phyloP scores from a whole-genome alignment of 2,113 vertebrate genomes.

The Helogale parvula region DNA sequence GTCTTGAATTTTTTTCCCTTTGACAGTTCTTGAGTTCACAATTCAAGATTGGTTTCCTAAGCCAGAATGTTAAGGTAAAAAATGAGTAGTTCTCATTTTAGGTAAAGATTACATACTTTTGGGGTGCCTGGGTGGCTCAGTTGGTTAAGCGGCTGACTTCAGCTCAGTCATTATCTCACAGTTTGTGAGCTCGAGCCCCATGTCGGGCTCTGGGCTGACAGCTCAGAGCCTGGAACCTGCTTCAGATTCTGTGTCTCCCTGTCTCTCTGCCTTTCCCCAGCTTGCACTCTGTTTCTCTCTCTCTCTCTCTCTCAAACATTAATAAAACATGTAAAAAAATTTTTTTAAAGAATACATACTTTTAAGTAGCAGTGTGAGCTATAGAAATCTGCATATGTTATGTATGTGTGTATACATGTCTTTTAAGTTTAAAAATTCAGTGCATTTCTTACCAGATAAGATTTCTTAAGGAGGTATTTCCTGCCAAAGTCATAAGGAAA shows the following conservation, averaged over 20 bases:
- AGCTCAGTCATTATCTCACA: no score
- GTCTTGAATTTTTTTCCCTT: background rate
- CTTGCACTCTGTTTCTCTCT: no score
- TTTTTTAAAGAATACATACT: background rate
- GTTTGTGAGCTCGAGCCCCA: no score
- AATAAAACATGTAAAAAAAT: no score
- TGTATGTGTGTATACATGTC: background rate
- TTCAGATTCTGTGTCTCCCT: no score
- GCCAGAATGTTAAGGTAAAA: background rate
- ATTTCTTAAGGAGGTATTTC: background rate
- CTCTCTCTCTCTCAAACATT: no score
- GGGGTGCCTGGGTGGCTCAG: no score
- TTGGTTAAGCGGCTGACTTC: no score
- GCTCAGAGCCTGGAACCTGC: no score
- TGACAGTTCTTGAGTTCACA: background rate
- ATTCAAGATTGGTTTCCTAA: slow-evolving; percentile 4
- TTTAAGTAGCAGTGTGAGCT: background rate
- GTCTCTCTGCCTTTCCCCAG: no score
- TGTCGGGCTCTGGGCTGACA: no score
- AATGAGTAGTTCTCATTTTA: background rate
- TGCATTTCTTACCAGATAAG: background rate
- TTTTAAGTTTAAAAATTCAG: slow-evolving; percentile 20
- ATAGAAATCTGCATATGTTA: background rate
- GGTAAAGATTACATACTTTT: background rate
- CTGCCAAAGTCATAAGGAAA: background rate